phyloP scores from a whole-genome alignment of 1,140 invertebrate species.

The Drosophila willistoni region DNA sequence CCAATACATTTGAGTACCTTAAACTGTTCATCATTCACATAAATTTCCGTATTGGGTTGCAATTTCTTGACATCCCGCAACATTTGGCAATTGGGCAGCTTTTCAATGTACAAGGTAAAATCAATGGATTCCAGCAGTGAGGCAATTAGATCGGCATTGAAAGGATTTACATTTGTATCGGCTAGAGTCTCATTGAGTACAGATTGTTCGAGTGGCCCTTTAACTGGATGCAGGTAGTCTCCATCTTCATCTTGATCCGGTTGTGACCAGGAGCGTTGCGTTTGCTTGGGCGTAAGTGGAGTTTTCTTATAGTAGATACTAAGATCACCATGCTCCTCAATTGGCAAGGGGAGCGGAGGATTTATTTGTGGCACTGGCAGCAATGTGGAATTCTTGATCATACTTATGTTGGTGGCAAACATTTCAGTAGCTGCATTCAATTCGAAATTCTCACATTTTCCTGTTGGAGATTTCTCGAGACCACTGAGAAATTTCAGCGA shows the following conservation, averaged over 20 bases:
- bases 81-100: conserved; percentile 63
- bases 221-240: conserved; percentile 44
- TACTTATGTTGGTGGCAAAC: conserved; percentile 69
- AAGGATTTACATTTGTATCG: conserved; percentile 84
- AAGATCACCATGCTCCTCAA: conserved; percentile 37
- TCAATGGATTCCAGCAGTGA: conserved; percentile 85
- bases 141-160: conserved; percentile 84
- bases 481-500: conserved; percentile 21
- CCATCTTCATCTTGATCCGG: conserved; percentile 16
- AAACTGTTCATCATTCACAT: conserved; percentile 85
- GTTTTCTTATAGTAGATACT: conserved; percentile 75
- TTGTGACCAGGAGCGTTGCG: conserved; percentile 57
- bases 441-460: conserved; percentile 48
- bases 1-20: conserved; percentile 89
- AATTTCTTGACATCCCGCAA: conserved; percentile 70
- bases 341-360: neutral
- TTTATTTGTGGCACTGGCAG: conserved; percentile 19
- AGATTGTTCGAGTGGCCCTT: conserved; percentile 32
- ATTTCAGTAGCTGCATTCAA: conserved; percentile 74
- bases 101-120: conserved; percentile 77
- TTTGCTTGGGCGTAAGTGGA: conserved; percentile 63
- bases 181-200: conserved; percentile 45
- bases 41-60: conserved; percentile 76
- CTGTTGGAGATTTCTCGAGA: conserved; percentile 6
- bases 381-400: conserved; percentile 80